Conservation (phyloP, 1,140 invertebrate genomes). For the Bradynema listronoti region DNA sequence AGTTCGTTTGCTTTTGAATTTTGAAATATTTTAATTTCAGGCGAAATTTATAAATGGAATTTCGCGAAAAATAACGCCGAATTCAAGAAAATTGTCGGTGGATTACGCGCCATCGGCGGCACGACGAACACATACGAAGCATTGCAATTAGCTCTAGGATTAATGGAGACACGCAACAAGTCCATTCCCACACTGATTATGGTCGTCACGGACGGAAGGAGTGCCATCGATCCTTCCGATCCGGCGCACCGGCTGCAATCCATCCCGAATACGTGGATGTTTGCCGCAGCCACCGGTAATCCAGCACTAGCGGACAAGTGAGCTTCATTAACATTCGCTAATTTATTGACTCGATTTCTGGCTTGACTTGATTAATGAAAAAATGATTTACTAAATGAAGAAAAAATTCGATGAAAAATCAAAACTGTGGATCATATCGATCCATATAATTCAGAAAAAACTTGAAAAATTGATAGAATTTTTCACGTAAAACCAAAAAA, state of each 20-base stretch:
- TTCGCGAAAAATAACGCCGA: conserved; percentile 55
- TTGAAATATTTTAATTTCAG: too few relatives aligned
- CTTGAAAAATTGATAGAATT: not conserved
- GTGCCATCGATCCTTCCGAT: conserved; percentile 44
- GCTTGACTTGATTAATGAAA: too few relatives aligned
- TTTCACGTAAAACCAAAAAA: not conserved
- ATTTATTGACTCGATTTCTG: too few relatives aligned
- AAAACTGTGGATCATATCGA: too few relatives aligned
- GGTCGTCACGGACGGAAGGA: conserved; percentile 54
- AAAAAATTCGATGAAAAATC: too few relatives aligned
- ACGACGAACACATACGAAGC: conserved; percentile 54
- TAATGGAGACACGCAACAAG: conserved; percentile 52
- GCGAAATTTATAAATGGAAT: conserved; percentile 53
- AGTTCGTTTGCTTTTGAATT: too few relatives aligned
- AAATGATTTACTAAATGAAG: too few relatives aligned
- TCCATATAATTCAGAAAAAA: not conserved
- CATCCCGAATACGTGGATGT: conserved; percentile 49
- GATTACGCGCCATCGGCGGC: conserved; percentile 49
- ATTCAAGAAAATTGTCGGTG: conserved; percentile 37
- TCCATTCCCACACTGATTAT: conserved; percentile 48
- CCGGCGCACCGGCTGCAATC: conserved; percentile 42
- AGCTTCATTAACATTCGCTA: too few relatives aligned
- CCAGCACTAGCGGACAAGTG: conserved; percentile 50
- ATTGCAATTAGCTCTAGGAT: conserved; percentile 41
- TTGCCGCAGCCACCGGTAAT: conserved; percentile 53